Evolutionary conservation across 1,140 invertebrate genomes (phyloP).

Genomic region (Drepana arcuata): DNA sequence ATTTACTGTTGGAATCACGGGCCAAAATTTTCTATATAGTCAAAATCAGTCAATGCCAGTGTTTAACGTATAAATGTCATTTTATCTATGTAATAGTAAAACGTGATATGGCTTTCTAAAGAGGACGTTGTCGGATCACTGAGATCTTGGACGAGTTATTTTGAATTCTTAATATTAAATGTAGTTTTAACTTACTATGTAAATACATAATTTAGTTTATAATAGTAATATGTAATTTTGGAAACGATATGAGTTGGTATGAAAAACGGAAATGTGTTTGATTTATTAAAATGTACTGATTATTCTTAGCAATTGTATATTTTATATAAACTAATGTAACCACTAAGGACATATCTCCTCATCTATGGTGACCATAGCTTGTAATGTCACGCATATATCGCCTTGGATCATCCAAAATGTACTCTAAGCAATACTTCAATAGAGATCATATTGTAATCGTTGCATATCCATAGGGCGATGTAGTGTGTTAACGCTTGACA

Average conservation of each 20-base stretch:
- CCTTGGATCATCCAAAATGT: too few relatives aligned
- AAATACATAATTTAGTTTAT: constrained; percentile 41
- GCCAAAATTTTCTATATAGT: constrained; percentile 63
- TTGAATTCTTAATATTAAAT: constrained; percentile 28
- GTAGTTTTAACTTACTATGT: constrained; percentile 34
- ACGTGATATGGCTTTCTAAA: too few relatives aligned
- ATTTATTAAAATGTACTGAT: constrained; percentile 67
- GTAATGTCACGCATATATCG: too few relatives aligned
- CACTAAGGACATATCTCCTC: constrained; percentile 46
- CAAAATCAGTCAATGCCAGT: constrained; percentile 51
- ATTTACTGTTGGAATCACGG: constrained; percentile 47
- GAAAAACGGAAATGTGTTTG: constrained; percentile 38
- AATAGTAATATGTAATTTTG: constrained; percentile 29
- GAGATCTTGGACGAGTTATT: constrained; percentile 20
- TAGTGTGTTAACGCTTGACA: too few relatives aligned
- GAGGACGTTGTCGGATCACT: constrained; percentile 15
- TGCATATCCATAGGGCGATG: too few relatives aligned
- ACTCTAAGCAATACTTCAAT: too few relatives aligned
- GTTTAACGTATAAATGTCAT: constrained; percentile 25
- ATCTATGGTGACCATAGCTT: constrained; percentile 47
- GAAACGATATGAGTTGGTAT: constrained; percentile 32
- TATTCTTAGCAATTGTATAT: constrained; percentile 63
- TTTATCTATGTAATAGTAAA: too few relatives aligned
- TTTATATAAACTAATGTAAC: constrained; percentile 50
- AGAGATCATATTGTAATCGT: too few relatives aligned